Conservation (phyloP, 2,113 vertebrate species). For the Campylomormyrus numenius region DNA sequence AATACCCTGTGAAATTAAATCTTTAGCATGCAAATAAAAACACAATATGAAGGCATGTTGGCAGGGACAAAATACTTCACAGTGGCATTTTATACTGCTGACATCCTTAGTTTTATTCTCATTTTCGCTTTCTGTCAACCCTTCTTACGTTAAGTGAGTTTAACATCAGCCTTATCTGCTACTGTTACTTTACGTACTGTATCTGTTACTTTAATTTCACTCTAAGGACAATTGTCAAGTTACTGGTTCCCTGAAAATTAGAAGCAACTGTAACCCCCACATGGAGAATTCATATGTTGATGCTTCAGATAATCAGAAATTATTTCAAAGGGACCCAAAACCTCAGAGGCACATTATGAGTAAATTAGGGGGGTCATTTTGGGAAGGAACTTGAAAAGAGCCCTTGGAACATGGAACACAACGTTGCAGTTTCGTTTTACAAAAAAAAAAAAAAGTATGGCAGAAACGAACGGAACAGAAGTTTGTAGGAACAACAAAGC, state of each 20-base stretch:
- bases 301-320: not conserved
- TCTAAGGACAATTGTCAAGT: not conserved
- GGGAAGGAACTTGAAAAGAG: not conserved
- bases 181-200: too few species aligned
- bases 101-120: not conserved
- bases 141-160: not conserved
- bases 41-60: not conserved
- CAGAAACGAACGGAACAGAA: not conserved
- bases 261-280: not conserved
- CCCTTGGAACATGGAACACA: not conserved
- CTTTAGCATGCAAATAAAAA: not conserved
- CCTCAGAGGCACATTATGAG: not conserved
- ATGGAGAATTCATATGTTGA: not conserved
- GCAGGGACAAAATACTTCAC: not conserved
- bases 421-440: not conserved
- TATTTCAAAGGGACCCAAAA: not conserved
- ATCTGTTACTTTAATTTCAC: not conserved
- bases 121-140: not conserved
- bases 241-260: not conserved
- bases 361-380: not conserved
- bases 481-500: not conserved
- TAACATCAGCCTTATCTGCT: slow-evolving; percentile 3
- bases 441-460: not conserved
- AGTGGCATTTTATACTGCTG: not conserved
- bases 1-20: not conserved